phyloP scores from a whole-genome alignment of 2,113 vertebrate genomes.

The Rostratula benghalensis region DNA sequence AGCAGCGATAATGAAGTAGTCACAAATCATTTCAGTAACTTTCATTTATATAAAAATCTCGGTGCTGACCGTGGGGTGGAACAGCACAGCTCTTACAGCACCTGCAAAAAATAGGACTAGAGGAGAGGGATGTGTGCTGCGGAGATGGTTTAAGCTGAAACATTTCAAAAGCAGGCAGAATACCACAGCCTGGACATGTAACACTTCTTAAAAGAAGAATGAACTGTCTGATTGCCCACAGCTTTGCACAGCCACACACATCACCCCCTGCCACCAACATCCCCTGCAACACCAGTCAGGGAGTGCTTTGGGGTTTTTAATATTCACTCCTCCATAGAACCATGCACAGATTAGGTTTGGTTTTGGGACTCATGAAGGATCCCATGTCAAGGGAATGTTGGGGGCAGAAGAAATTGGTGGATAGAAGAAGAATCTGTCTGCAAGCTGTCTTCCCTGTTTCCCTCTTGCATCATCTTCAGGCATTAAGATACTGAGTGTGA shows the following conservation, averaged over 20 bases:
- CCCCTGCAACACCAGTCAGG: neutral
- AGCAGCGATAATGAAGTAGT: neutral
- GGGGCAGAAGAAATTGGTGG: neutral
- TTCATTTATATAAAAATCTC: neutral
- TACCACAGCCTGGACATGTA: neutral
- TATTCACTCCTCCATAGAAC: neutral
- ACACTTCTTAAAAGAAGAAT: conserved; percentile 31
- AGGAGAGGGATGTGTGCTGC: neutral
- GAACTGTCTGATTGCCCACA: conserved; percentile 4
- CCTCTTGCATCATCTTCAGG: neutral
- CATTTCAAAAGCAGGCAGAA: neutral
- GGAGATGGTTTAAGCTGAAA: conserved; percentile 31
- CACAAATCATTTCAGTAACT: neutral
- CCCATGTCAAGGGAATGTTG: neutral
- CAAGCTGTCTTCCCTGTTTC: neutral
- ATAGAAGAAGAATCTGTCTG: neutral
- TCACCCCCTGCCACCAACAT: neutral
- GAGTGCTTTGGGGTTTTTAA: neutral
- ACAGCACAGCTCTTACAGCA: neutral
- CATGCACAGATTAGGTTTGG: neutral
- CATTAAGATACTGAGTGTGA: neutral
- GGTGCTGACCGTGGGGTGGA: neutral
- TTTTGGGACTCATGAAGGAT: neutral
- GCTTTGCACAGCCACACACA: neutral
- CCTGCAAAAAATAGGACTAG: accelerated